phyloP scores from a whole-genome alignment of 2,113 vertebrate genomes.

The Bufo bufo region DNA sequence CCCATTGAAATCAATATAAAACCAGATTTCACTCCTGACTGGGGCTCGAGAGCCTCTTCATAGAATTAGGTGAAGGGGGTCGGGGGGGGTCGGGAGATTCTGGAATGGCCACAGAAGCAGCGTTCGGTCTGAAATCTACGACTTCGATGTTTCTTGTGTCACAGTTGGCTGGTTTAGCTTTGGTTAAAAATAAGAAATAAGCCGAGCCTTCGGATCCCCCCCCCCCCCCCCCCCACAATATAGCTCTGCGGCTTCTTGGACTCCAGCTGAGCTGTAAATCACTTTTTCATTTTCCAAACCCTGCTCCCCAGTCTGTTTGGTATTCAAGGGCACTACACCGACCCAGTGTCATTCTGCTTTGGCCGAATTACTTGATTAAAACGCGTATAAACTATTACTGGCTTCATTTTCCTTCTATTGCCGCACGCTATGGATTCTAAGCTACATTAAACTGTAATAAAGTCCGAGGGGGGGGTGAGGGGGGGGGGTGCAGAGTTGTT shows the following conservation, averaged over 20 bases:
- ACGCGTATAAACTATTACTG: slow-evolving; percentile 77
- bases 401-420: slow-evolving; percentile 68
- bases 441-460: slow-evolving; percentile 73
- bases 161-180: slow-evolving; percentile 65
- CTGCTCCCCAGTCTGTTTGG: slow-evolving; percentile 71
- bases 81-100: not conserved
- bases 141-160: slow-evolving; percentile 52
- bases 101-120: not conserved
- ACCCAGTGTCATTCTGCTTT: slow-evolving; percentile 69
- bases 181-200: slow-evolving; percentile 42
- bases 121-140: not conserved
- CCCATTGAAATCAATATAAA: slow-evolving; percentile 33
- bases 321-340: slow-evolving; percentile 73
- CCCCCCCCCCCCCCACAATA: slow-evolving; percentile 1
- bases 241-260: slow-evolving; percentile 57
- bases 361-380: slow-evolving; percentile 79
- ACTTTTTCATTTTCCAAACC: slow-evolving; percentile 76
- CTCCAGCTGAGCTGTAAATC: slow-evolving; percentile 81
- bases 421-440: slow-evolving; percentile 62
- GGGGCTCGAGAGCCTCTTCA: not conserved
- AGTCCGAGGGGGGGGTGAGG: slow-evolving; percentile 46
- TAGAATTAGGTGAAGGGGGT: too few relatives aligned
- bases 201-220: not conserved
- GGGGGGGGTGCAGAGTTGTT: not conserved
- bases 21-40: slow-evolving; percentile 38